Conservation (phyloP, 1,140 invertebrate genomes). For the Doryteuthis pealeii region DNA sequence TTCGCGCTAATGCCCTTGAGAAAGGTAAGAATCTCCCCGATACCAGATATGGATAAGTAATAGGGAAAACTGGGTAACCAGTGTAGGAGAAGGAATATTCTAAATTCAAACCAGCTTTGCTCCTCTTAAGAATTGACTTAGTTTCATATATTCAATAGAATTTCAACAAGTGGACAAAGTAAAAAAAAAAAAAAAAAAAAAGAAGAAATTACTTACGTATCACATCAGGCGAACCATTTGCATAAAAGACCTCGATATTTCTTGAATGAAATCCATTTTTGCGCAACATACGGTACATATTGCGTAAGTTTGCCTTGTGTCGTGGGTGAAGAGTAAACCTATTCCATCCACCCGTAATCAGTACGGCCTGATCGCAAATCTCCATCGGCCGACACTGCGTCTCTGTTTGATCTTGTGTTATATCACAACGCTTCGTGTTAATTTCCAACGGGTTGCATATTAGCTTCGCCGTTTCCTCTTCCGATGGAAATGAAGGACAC, state of each 20-base stretch:
- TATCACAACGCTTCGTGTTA: constrained; percentile 62
- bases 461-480: constrained; percentile 55
- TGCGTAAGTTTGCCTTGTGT: constrained; percentile 54
- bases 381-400: constrained; percentile 63
- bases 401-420: constrained; percentile 57
- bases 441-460: constrained; percentile 62
- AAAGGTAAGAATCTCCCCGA: too few relatives aligned
- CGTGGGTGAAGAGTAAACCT: constrained; percentile 54
- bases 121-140: too few relatives aligned
- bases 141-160: too few relatives aligned
- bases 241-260: constrained; percentile 66
- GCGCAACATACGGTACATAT: constrained; percentile 60
- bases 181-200: too few relatives aligned
- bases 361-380: constrained; percentile 65
- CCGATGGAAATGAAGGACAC: constrained; percentile 59
- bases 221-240: constrained; percentile 59
- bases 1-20: too few relatives aligned
- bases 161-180: too few relatives aligned
- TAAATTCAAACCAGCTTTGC: too few relatives aligned
- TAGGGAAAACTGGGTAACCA: too few relatives aligned
- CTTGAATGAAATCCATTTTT: constrained; percentile 61
- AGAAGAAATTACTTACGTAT: constrained; percentile 45
- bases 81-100: too few relatives aligned
- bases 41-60: too few relatives aligned
- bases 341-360: constrained; percentile 66